phyloP scores from a whole-genome alignment of 2,113 vertebrate species.

The Pelvicachromis taeniatus region DNA sequence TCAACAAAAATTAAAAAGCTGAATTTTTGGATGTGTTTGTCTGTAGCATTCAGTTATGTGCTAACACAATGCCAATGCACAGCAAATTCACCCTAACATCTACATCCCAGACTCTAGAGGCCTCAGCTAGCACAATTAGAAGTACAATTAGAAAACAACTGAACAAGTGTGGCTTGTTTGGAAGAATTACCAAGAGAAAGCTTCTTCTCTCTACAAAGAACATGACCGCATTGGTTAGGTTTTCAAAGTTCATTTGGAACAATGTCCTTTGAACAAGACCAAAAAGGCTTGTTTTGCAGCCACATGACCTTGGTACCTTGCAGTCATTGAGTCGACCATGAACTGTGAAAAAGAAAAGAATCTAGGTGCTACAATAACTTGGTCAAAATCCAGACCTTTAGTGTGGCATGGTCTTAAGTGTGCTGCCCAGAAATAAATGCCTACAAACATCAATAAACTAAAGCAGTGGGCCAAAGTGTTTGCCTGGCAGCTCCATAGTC shows the following conservation, averaged over 20 bases:
- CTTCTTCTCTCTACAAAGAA: too few relatives aligned
- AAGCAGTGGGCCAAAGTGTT: neutral
- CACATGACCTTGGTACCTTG: neutral
- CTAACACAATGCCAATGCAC: too few relatives aligned
- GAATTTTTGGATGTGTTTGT: neutral
- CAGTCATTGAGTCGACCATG: neutral
- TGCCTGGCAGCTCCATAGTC: neutral
- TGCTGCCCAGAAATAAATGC: neutral
- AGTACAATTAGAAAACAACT: too few relatives aligned
- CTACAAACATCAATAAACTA: neutral
- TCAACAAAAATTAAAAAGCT: neutral
- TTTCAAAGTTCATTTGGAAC: too few relatives aligned
- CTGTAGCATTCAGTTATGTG: neutral
- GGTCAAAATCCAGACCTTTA: neutral
- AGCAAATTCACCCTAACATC: too few relatives aligned
- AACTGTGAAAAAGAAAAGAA: neutral
- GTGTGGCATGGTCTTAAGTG: neutral
- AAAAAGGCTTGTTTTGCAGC: neutral
- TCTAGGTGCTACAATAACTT: neutral
- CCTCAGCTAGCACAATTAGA: too few relatives aligned
- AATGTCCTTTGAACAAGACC: neutral
- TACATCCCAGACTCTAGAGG: too few relatives aligned
- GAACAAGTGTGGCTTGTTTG: too few relatives aligned
- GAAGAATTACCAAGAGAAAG: too few relatives aligned
- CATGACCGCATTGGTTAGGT: too few relatives aligned